Evolutionary conservation across 2,888 invertebrate species (phyloP), one percentile per base, ranked within the genome.

Genomic region (Glaucopsyche alexis): DNA sequence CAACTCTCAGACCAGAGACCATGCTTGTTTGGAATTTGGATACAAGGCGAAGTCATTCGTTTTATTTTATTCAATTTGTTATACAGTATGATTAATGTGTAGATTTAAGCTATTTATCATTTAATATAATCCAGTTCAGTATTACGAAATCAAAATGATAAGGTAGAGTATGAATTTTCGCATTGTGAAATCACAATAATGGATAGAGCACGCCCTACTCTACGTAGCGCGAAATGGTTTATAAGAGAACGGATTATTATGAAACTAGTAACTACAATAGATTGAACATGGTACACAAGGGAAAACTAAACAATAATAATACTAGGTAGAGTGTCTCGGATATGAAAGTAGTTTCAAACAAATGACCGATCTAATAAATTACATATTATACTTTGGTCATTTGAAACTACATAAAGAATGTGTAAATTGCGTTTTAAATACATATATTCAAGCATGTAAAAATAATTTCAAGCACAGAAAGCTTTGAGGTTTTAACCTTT

Each of bases 31-130:
- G 38, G 29, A 60, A 60, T 38, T 60, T 38, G 29, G 60, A 60
- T 38, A 60, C 60, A 60, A 60, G 13, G 13, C 13, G 11, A 14
- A 29, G 13, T 29, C 60, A 29, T 60, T 60, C 11, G 55, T 60
- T 60, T 60, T 29, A 60, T 60, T 60, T 16, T 29, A 60, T 60
- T 60, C 60, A 60, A 60, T 60, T 60, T 60, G 60, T 60, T 60
- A 60, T 19, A n/a, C 29, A 29, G 29, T 55, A 55, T 55, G 55
- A 55, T 55, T 55, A 55, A 55, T 60, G 60, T 19, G 29, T 11
- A 29, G 55, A 60, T 60, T 60, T 60, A 13, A 11, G 11, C 29
- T 38, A 60, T 60, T 60, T 60, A 60, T 60, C 60, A 60, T 60
- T 60, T 29, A 13, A 29, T 60, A 60, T 29, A 29, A 60, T 60